Conservation (phyloP, 2,888 invertebrate species). For the Watsonalla binaria region DNA sequence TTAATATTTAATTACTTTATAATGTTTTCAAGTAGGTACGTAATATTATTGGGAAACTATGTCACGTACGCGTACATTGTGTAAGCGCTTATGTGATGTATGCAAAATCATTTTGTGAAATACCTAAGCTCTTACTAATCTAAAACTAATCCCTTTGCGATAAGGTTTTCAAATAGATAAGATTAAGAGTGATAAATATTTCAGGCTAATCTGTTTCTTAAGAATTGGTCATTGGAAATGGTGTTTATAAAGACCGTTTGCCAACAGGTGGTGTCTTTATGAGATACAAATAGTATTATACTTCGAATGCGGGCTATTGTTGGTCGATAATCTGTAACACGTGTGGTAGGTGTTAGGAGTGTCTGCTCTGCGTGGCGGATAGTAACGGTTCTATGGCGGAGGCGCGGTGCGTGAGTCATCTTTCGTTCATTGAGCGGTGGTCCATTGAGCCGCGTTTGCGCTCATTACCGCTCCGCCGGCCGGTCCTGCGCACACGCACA, state of each 20-base stretch:
- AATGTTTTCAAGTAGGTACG: too few species aligned
- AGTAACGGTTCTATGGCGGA: conserved; percentile 67
- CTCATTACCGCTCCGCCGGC: conserved; percentile 77
- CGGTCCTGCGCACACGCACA: conserved; percentile 73
- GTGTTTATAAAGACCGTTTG: conserved; percentile 27
- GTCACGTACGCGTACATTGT: too few species aligned
- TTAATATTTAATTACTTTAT: too few species aligned
- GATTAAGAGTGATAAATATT: background rate
- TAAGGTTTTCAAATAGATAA: background rate
- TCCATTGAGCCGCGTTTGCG: conserved; percentile 73
- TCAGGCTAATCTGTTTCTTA: background rate
- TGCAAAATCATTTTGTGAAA: background rate
- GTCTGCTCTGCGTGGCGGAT: conserved; percentile 54
- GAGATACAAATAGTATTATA: conserved; percentile 15
- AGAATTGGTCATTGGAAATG: background rate
- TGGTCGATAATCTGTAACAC: conserved; percentile 44
- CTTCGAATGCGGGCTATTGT: conserved; percentile 20
- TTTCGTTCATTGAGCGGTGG: conserved; percentile 60
- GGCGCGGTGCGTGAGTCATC: conserved; percentile 74
- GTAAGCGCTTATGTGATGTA: background rate
- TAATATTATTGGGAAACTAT: too few species aligned
- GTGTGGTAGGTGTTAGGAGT: conserved; percentile 30
- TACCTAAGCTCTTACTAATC: background rate
- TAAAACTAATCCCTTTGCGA: background rate
- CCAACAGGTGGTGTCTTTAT: conserved; percentile 28